Evolutionary conservation across 2,888 invertebrate species (phyloP), one percentile per base, ranked within the genome.

Genomic region (Sphaerophoria rueppellii): DNA sequence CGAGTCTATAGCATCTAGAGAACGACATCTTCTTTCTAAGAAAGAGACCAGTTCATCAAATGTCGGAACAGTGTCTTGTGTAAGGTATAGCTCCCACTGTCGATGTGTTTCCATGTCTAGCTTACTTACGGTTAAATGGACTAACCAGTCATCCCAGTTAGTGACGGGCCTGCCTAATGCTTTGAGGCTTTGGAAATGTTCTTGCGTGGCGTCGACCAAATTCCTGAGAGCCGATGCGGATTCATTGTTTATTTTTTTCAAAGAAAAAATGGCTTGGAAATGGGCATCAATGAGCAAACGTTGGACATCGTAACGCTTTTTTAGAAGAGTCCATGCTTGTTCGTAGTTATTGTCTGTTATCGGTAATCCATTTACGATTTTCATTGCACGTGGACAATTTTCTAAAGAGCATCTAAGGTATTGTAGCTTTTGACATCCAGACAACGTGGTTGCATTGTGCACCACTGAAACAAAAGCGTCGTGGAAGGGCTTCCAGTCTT

Each of bases 71-170:
- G 60, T 63, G 12, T 69, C 61, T 24, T 35, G 40, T 0, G 55
- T 46, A 5, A 73, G 63, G 6, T 67, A 82, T 16, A 82, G 14
- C 40, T 78, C 78, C 77, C 73, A 78, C 32, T 82, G 82, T 4
- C 73, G 61, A 16, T 52, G 72, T 4, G 73, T 73, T 32, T 78
- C 78, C 1, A 11, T 6, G 12, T 60, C 58, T 40, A 60, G 24
- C 6, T 60, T 60, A 12, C 40, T 43, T 37, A 48, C 82, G 9
- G 73, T 67, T 14, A 77, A 14, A 43, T 73, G 76, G 9, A 82
- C 40, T 6, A 81, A 48, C 81, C 76, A 71, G 34, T 76, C 76
- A 43, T 81, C 76, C 75, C 76, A 81, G 55, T 76, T 74, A 6
- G n/a, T 6, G 4, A 80, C 74, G 12, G 61, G 71, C 6, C 81